Evolutionary conservation across 2,113 vertebrate species (phyloP).

Genomic region (Pygoscelis antarcticus): DNA sequence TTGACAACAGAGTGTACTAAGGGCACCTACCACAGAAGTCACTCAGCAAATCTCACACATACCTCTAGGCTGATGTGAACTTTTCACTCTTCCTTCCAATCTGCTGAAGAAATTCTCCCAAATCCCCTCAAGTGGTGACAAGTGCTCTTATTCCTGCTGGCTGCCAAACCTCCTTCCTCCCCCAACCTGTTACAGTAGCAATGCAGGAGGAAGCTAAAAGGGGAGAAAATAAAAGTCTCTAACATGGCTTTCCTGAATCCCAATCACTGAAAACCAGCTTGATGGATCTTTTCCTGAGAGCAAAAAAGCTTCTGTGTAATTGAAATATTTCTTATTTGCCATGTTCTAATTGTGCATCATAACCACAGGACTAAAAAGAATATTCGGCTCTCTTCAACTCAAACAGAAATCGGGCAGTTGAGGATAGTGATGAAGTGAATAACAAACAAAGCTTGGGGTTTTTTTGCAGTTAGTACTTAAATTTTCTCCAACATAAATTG

Average conservation of each 20-base stretch:
- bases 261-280: background rate
- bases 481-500: background rate
- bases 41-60: conserved; percentile 13
- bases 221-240: background rate
- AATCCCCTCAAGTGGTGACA: conserved; percentile 51
- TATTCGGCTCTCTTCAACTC: background rate
- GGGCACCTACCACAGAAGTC: background rate
- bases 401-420: background rate
- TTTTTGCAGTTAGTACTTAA: background rate
- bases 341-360: background rate
- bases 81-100: conserved; percentile 28
- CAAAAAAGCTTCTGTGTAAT: background rate
- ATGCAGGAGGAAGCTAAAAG: background rate
- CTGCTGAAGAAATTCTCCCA: conserved; percentile 47
- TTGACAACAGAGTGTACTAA: background rate
- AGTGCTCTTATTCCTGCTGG: conserved; percentile 25
- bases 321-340: background rate
- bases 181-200: background rate
- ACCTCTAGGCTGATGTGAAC: conserved; percentile 41
- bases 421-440: background rate
- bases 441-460: background rate
- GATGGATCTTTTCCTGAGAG: background rate
- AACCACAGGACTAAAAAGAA: background rate
- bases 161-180: conserved; percentile 28
- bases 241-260: background rate